Base-by-base conservation (phyloP, 2,113 vertebrate genomes). In the Symphodus melops region DNA sequence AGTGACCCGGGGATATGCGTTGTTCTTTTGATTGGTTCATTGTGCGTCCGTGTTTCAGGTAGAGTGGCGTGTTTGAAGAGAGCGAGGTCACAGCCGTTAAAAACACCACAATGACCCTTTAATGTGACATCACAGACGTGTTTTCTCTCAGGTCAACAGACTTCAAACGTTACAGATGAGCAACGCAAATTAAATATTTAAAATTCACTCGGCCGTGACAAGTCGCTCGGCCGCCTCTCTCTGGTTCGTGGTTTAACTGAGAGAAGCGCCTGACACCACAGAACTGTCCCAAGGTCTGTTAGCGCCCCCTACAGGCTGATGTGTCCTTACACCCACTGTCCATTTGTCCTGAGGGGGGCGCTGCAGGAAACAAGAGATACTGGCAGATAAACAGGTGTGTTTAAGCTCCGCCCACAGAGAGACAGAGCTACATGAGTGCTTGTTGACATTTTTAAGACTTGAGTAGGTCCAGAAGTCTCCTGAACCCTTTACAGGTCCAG, bases 371-470 rank as follows among this genome's bases (percentile, higher is more conserved):
- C 58, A 20, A 5, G 11, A 58, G 33, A 9, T 37, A n/a, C 55
- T 37, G 55, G n/a, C 19, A 25, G 25, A 25, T 33, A 33, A 65
- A 37, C 42, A 44, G 11, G 53, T 46, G 53, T 10, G 39, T 57
- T 67, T 36, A 46, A 6, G 41, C 23, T 55, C 51, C 16, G 9
- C 36, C 65, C 36, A 49, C 46, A 17, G 19, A 20, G 19, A 13
- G 20, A 42, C 48, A 8, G 17, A 48, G 13, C 17, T 41, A 42
- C 13, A 42, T 14, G 13, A 28, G 56, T 58, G 19, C 9, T 3
- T 63, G 48, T 51, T n/a, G 48, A 51, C 19, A 16, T 9, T 51
- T 49, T 49, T 51, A 51, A 51, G 48, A 51, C 48, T 51, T 51
- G 2, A 20, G 28, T 9, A 37, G 33, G 33, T 41, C 10, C n/a